These are phyloP conservation scores for Emydura subglobosa DNA, from an alignment of 2,113 vertebrate species.

Conservation along the genomic window DNA sequence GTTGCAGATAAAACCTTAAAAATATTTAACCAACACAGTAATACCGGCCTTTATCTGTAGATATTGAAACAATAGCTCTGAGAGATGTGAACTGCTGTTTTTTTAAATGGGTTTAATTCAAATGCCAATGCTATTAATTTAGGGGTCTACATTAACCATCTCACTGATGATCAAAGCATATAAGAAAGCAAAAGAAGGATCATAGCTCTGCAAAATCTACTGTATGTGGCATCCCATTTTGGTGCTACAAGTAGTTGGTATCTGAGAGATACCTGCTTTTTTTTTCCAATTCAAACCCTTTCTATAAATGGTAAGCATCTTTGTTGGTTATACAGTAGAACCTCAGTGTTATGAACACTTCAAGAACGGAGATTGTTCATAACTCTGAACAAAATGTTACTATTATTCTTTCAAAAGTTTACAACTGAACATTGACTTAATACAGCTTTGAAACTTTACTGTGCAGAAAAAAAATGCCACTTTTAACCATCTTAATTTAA, in stretches of 20 bases:
- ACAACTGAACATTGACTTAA: too few relatives aligned
- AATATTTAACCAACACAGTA: not conserved
- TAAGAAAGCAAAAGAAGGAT: not conserved
- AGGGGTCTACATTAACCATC: not conserved
- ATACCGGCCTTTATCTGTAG: not conserved
- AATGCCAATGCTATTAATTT: not conserved
- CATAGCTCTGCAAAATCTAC: not conserved
- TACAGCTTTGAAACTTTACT: too few relatives aligned
- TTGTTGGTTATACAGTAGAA: not conserved
- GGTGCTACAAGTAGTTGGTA: not conserved
- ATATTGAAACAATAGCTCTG: not conserved
- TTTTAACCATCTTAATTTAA: too few relatives aligned
- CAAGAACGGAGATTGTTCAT: too few relatives aligned
- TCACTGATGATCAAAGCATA: not conserved
- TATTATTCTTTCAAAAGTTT: too few relatives aligned
- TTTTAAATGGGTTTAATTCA: not conserved
- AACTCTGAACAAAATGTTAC: too few relatives aligned
- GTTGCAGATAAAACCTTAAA: not conserved
- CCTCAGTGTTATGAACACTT: too few relatives aligned
- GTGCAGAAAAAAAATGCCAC: too few relatives aligned
- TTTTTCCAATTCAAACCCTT: not conserved
- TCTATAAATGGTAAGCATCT: not conserved
- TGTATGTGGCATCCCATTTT: not conserved
- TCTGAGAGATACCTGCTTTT: not conserved
- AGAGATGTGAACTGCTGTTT: constrained; percentile 17